A percentile compares a stretch with the other conserved stretches of the same genome.
Evolutionary conservation across 2,797 vertebrate genomes (phyloP).

Genomic region (Pelobates cultripes): DNA sequence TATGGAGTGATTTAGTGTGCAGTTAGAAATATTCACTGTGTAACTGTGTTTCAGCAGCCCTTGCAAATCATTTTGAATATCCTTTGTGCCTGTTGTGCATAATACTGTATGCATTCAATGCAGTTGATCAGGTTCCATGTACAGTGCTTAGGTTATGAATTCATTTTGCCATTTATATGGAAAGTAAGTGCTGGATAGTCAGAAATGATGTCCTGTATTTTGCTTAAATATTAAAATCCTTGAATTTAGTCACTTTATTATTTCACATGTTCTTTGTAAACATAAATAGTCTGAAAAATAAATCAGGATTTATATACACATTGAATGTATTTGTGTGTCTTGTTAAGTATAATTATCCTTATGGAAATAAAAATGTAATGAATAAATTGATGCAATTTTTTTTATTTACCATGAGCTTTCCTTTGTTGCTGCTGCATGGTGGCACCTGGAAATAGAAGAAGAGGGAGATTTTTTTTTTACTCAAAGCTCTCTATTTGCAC

Average conservation of each 20-base stretch:
- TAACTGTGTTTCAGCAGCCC: neutral
- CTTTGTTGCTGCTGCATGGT: too few species aligned
- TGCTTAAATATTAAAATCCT: neutral
- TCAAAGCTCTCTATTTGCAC: too few species aligned
- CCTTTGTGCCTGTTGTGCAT: neutral
- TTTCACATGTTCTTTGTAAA: neutral
- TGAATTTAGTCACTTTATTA: neutral
- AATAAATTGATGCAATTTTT: too few species aligned
- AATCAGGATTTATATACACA: neutral
- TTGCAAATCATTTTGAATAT: slow-evolving; percentile 1
- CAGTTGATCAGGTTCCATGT: neutral
- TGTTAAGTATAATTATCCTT: too few species aligned
- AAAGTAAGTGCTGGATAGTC: neutral
- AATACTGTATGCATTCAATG: neutral
- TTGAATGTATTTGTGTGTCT: neutral
- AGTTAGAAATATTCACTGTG: neutral
- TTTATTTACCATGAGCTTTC: too few species aligned
- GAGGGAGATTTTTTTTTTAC: too few species aligned
- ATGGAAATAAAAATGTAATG: too few species aligned
- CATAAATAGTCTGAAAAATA: neutral
- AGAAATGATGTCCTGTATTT: neutral
- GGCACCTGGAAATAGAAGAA: too few species aligned
- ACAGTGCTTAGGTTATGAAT: neutral
- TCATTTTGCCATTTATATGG: neutral
- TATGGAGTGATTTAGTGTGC: neutral